A percentile compares a stretch with the other conserved stretches of the same genome.
Evolutionary conservation across 2,113 vertebrate genomes (phyloP).

Genomic region (Tapirus terrestris): DNA sequence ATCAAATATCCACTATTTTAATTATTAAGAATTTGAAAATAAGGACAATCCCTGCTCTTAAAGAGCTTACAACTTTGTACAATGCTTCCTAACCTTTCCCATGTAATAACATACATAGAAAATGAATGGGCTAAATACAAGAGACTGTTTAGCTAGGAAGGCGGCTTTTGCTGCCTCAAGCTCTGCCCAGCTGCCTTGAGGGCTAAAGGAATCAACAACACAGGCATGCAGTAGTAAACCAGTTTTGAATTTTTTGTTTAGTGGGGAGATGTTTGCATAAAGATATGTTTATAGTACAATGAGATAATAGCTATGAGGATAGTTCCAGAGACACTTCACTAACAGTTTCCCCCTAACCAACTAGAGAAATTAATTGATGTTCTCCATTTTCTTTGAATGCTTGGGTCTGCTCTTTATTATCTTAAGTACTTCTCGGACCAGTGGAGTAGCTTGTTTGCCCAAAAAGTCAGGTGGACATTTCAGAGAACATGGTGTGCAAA

Average conservation of each 20-base stretch:
- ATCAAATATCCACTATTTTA: constrained; percentile 12
- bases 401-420: not conserved
- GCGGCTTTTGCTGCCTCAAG: not conserved
- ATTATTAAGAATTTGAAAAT: constrained; percentile 6
- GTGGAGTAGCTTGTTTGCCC: not conserved
- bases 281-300: not conserved
- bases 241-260: constrained; percentile 20
- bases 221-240: not conserved
- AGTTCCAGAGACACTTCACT: not conserved
- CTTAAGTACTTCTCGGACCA: not conserved
- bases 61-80: not conserved
- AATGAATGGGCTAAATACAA: not conserved
- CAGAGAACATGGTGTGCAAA: not conserved
- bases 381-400: not conserved
- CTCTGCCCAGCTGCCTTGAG: not conserved
- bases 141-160: not conserved
- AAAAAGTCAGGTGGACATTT: not conserved
- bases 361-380: not conserved
- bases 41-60: not conserved
- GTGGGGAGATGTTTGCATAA: not conserved
- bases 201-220: not conserved
- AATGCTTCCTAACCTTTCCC: not conserved
- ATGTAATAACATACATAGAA: not conserved
- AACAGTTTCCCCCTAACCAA: not conserved
- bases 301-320: not conserved